Base-by-base conservation (phyloP, 2,113 vertebrate species). In the Tachuris rubrigastra region DNA sequence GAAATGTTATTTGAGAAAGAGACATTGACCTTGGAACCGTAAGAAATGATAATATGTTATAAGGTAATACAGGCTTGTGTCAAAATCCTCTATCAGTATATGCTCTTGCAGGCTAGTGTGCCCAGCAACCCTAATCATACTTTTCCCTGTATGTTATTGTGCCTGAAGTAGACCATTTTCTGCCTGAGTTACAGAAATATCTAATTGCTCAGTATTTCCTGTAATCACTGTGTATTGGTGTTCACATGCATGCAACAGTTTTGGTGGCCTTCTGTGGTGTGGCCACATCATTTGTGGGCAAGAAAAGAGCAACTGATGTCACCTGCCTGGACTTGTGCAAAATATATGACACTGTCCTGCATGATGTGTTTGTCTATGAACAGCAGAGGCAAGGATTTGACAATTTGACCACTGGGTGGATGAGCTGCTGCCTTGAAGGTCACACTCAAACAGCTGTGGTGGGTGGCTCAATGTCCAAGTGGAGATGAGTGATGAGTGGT, bases 1-100 rank as follows among this genome's bases (percentile, higher is more conserved):
- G 1, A 98, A 98, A 98, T 97, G 98, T 98, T 98, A 98, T 98
- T 97, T 98, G 98, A 98, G 97, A 98, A 98, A 98, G 97, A 98
- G 97, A 97, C 97, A 96, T 98, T 98, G 98, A 98, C 98, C 98
- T 98, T 98, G 98, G 98, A 98, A 98, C 98, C 93, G 84, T 97
- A 98, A 98, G 96, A 97, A 98, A 97, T 95, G 82, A 97, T 97
- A 96, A 96, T 98, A 94, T 71, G 93, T 98, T 98, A 94, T 80
- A 98, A 97, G 96, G 97, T 97, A 97, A 96, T 97, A 97, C 89
- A 96, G 46, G 87, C 85, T 97, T 94, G 78, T 96, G 97, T 98
- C 97, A 98, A 90, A 97, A 97, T 92, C 78, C 42, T 42, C 91
- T 88, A 90, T 90, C 92, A 95, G 87, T 89, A 89, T 81, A 86